Conservation (phyloP, 2,113 vertebrate genomes). For the Motacilla tschutschensis region DNA sequence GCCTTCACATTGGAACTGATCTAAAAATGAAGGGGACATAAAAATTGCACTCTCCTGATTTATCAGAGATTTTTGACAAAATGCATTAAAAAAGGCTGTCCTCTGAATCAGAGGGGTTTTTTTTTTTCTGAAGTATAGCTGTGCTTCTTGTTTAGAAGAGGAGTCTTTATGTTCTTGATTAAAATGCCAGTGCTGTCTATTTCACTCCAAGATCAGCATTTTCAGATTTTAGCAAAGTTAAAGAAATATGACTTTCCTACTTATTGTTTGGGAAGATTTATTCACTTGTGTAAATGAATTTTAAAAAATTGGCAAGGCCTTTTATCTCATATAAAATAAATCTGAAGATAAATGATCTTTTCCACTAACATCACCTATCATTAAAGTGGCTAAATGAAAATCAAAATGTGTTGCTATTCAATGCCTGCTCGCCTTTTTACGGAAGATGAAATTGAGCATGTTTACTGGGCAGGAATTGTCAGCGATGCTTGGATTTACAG, state of each 20-base stretch:
- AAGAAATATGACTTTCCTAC: conserved; percentile 61
- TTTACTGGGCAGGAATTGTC: conserved; percentile 57
- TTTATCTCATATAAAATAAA: conserved; percentile 45
- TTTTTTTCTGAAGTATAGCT: conserved; percentile 26
- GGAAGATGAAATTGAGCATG: conserved; percentile 51
- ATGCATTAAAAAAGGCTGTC: not conserved
- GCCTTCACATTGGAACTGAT: conserved; percentile 53
- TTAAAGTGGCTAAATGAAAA: conserved; percentile 68
- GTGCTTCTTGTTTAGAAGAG: conserved; percentile 13
- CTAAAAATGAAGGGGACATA: conserved; percentile 56
- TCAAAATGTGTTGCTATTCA: conserved; percentile 60
- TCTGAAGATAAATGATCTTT: conserved; percentile 60
- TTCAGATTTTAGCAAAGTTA: conserved; percentile 58
- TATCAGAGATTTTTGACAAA: conserved; percentile 40
- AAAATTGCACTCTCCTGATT: conserved; percentile 41
- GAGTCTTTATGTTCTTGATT: conserved; percentile 32
- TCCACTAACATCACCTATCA: conserved; percentile 56
- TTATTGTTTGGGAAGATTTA: conserved; percentile 66
- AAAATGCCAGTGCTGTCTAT: conserved; percentile 43
- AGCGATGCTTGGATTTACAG: conserved; percentile 13
- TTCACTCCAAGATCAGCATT: conserved; percentile 56
- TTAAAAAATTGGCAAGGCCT: conserved; percentile 59
- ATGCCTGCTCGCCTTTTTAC: conserved; percentile 23
- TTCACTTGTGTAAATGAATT: conserved; percentile 66
- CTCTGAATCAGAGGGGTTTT: not conserved